phyloP scores from a whole-genome alignment of 2,888 invertebrate genomes.

The Nemotelus pantherinus region DNA sequence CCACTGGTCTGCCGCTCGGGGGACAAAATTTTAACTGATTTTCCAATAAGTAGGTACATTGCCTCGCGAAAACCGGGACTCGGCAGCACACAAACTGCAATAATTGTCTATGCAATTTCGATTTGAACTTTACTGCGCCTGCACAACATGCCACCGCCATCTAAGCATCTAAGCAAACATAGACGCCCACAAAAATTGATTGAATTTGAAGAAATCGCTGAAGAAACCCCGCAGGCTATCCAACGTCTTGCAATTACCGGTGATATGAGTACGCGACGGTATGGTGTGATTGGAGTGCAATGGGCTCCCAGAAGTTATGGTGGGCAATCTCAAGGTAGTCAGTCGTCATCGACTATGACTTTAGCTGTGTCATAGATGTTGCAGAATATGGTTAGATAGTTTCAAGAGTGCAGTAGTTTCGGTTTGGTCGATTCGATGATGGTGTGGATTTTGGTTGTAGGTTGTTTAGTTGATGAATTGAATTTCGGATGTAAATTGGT shows the following conservation, averaged over 20 bases:
- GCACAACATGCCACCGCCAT: neutral
- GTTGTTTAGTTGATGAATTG: too few species aligned
- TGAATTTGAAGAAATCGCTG: neutral
- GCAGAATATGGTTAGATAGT: too few species aligned
- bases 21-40: too few species aligned
- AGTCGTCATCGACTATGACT: neutral
- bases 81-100: neutral
- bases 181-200: neutral
- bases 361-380: too few species aligned
- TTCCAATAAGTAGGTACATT: too few species aligned
- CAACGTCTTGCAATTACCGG: neutral
- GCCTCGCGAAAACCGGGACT: too few species aligned
- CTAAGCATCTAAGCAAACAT: slow-evolving; percentile 2
- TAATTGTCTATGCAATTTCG: neutral
- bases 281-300: neutral
- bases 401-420: too few species aligned
- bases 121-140: neutral
- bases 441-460: too few species aligned
- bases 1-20: too few species aligned
- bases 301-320: neutral
- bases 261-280: too few species aligned
- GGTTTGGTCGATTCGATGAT: too few species aligned
- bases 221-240: neutral
- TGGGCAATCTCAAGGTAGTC: neutral
- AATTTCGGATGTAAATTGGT: too few species aligned